These are phyloP conservation scores for Aleadryas rufinucha DNA, from an alignment of 2,113 vertebrate species.

Conservation along the genomic window DNA sequence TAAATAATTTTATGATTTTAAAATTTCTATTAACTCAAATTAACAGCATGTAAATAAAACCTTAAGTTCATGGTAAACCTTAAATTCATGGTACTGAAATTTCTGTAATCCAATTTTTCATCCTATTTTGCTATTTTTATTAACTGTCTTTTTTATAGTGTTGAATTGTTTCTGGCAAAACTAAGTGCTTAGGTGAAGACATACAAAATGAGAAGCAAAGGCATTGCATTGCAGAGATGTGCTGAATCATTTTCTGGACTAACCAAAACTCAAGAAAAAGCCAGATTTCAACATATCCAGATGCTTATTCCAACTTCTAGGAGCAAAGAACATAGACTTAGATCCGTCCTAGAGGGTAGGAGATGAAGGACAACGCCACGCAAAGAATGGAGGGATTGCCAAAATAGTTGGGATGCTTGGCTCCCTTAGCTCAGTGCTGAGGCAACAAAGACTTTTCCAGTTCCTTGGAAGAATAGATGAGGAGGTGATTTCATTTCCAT, in stretches of 20 bases:
- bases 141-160: neutral
- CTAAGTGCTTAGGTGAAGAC: neutral
- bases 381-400: neutral
- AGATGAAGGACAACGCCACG: neutral
- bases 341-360: neutral
- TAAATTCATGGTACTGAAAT: neutral
- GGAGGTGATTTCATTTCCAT: neutral
- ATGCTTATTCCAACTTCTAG: neutral
- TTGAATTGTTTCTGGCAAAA: neutral
- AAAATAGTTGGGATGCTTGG: neutral
- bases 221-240: neutral
- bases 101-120: neutral
- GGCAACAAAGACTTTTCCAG: neutral
- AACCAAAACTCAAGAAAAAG: neutral
- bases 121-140: neutral
- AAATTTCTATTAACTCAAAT: neutral
- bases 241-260: neutral
- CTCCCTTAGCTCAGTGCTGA: neutral
- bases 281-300: neutral
- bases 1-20: neutral
- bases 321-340: neutral
- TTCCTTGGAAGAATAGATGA: neutral
- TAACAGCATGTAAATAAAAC: neutral
- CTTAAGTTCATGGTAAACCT: no score
- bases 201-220: neutral